Conservation (phyloP, 2,888 invertebrate genomes). For the Steinernema carpocapsae region DNA sequence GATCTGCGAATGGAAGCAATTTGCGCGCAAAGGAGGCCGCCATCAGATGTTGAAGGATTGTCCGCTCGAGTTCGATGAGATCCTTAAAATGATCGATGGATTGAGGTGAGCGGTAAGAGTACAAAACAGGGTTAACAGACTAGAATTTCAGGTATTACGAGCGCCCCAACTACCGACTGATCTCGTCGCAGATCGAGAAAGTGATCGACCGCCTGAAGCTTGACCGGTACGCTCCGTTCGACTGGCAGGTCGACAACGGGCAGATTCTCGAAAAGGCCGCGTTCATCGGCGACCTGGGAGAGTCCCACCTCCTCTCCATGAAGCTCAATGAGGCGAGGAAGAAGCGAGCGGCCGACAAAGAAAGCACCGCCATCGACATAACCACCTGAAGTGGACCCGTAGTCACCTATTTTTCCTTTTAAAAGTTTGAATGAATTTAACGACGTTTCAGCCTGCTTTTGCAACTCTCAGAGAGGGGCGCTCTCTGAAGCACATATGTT, state of each 20-base stretch:
- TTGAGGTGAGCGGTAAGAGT: slow-evolving; percentile 42
- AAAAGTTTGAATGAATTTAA: neutral
- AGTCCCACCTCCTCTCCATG: slow-evolving; percentile 46
- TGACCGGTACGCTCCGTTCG: slow-evolving; percentile 52
- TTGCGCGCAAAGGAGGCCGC: slow-evolving; percentile 46
- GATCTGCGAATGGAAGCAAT: slow-evolving; percentile 48
- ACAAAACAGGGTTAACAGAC: neutral
- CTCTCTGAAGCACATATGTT: no score
- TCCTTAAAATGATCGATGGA: slow-evolving; percentile 53
- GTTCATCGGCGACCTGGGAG: slow-evolving; percentile 56
- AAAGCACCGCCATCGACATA: neutral
- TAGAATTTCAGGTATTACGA: slow-evolving; percentile 49
- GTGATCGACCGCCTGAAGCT: slow-evolving; percentile 48
- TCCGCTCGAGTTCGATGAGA: slow-evolving; percentile 54
- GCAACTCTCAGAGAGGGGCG: no score
- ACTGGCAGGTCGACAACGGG: slow-evolving; percentile 51
- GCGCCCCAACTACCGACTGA: slow-evolving; percentile 51
- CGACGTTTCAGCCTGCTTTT: no score
- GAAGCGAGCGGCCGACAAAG: neutral
- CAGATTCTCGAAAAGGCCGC: slow-evolving; percentile 47
- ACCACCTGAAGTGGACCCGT: neutral
- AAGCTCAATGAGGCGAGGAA: slow-evolving; percentile 9
- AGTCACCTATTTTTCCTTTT: no score
- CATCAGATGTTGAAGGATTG: slow-evolving; percentile 51
- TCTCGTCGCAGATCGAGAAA: slow-evolving; percentile 45